phyloP scores from a whole-genome alignment of 1,140 invertebrate species.

The Psilanteris sp. region DNA sequence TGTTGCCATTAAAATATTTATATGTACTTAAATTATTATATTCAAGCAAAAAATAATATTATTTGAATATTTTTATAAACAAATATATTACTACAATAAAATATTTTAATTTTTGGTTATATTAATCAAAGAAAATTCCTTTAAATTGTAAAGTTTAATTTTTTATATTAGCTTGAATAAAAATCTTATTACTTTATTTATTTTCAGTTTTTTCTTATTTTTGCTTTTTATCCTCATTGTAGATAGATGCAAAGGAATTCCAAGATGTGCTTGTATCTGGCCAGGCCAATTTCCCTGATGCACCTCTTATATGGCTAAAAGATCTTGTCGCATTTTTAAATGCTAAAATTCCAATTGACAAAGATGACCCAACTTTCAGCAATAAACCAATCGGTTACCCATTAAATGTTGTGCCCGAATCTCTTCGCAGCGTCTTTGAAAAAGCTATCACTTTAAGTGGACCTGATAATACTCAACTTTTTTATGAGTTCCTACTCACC shows the following conservation, averaged over 20 bases:
- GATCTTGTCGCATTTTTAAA: constrained; percentile 83
- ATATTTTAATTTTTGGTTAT: too few species aligned
- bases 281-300: constrained; percentile 82
- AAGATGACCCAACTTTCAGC: constrained; percentile 82
- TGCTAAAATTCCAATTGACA: constrained; percentile 82
- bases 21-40: too few species aligned
- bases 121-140: too few species aligned
- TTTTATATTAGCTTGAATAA: too few species aligned
- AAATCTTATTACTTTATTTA: too few species aligned
- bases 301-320: constrained; percentile 83
- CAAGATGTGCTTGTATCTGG: constrained; percentile 78
- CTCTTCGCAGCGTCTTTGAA: constrained; percentile 80
- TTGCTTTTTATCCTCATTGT: constrained; percentile 1
- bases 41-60: too few species aligned
- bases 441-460: constrained; percentile 82
- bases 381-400: constrained; percentile 80
- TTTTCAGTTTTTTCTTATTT: not conserved
- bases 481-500: constrained; percentile 84
- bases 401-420: constrained; percentile 79
- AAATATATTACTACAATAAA: too few species aligned
- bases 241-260: constrained; percentile 83
- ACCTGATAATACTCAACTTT: constrained; percentile 81
- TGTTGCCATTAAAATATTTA: too few species aligned
- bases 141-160: too few species aligned
- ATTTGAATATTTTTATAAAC: too few species aligned